Evolutionary conservation across 2,113 vertebrate genomes (phyloP), one percentile per base, ranked within the genome.

Genomic region (Lycaon pictus): DNA sequence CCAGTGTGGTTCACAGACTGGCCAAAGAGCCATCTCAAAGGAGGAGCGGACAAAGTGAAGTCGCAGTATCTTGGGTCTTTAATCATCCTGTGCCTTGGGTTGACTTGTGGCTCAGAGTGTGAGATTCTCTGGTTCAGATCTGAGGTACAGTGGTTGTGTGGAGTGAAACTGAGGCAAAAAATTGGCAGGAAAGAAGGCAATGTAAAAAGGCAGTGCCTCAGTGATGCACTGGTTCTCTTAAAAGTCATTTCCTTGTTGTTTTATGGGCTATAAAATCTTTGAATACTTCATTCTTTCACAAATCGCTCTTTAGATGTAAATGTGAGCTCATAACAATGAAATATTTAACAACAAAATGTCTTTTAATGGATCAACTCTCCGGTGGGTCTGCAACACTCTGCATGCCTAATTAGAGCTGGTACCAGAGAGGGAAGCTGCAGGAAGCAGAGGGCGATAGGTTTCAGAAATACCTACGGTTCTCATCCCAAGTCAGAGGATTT

Each of bases 341-440:
- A 98, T 98, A 98, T 98, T 98, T 98, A 98, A 94, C 90, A 98
- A 95, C 84, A 98, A 97, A 98, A 90, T 98, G 96, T 95, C 95
- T 98, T 97, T 97, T 98, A 98, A 97, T 98, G 94, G 95, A 97
- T 90, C 92, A 93, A 16, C 90, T 98, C 95, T 85, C 88, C 95
- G 55, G 89, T 19, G 92, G 89, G 72, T 91, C 94, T 98, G 83
- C 58, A 98, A 53, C 79, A 95, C 51, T 93, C 55, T 94, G 93
- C 94, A 83, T 92, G 67, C 77, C 76, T 98, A 98, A 98, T 93
- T 83, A 96, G 51, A 89, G 19, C 95, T 10, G 79, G 29, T 74
- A 11, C 37, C 19, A 7, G 15, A 72, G 79, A 71, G 8, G 27
- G 35, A 25, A 92, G 60, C 19, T 4, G 2, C 62, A 65, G 25